Conservation (phyloP, 2,113 vertebrate species). For the Pomatorhinus ruficollis region DNA sequence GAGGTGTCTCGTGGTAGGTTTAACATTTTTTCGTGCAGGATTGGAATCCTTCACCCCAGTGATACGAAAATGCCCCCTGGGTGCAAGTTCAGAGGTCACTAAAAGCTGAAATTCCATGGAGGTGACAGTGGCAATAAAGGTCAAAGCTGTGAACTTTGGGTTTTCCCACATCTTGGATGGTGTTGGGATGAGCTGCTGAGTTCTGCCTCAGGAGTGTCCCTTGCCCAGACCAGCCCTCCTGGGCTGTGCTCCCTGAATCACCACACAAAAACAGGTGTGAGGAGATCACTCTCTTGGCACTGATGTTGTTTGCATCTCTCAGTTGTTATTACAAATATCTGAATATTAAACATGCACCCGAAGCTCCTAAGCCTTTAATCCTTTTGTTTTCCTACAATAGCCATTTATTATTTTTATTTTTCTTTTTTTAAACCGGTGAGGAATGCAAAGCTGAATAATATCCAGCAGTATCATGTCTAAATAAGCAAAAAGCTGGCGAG, state of each 20-base stretch:
- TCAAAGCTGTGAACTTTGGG: not conserved
- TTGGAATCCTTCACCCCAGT: not conserved
- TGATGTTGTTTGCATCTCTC: not conserved
- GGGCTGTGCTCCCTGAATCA: not conserved
- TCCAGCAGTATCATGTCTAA: not conserved
- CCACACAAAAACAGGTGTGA: not conserved
- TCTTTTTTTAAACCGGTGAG: not conserved
- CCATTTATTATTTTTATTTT: not conserved
- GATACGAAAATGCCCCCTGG: not conserved
- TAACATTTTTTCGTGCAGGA: not conserved
- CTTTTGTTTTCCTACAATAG: not conserved
- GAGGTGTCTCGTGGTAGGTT: not conserved
- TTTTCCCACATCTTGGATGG: not conserved
- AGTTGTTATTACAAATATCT: not conserved
- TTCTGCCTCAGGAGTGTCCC: not conserved
- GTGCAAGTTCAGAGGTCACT: not conserved
- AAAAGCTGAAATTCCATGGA: not conserved
- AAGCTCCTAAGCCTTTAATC: not conserved
- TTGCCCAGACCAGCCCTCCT: not conserved
- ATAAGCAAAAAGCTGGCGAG: not conserved
- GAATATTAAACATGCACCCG: not conserved
- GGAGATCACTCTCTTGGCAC: not conserved
- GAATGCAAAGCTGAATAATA: not conserved
- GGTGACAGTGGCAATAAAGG: not conserved
- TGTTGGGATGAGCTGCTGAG: not conserved